These are phyloP conservation scores for Oryzias woworae DNA, from an alignment of 2,113 vertebrate species.

Conservation along the genomic window DNA sequence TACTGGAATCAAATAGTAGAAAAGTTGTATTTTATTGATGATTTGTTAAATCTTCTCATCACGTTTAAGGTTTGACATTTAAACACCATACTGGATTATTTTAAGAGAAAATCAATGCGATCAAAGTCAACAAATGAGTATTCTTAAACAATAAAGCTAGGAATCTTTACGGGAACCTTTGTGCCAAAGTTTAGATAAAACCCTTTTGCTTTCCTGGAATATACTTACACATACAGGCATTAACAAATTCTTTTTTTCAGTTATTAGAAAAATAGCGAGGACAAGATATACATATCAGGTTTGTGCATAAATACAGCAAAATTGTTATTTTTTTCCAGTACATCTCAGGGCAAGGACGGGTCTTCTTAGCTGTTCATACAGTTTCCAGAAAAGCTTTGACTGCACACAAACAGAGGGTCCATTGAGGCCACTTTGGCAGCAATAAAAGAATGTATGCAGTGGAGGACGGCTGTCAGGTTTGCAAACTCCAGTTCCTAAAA, in stretches of 20 bases:
- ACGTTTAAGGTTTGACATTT: no score
- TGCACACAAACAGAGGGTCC: slow-evolving; percentile 87
- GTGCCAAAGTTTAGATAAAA: slow-evolving; percentile 9
- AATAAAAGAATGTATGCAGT: slow-evolving; percentile 92
- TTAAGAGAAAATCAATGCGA: not conserved
- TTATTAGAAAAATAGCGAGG: slow-evolving; percentile 77
- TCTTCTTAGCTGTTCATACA: slow-evolving; percentile 79
- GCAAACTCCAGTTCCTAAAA: slow-evolving; percentile 90
- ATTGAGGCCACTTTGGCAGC: slow-evolving; percentile 92
- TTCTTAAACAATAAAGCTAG: slow-evolving; percentile 11
- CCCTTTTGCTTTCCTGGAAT: not conserved
- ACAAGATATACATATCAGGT: slow-evolving; percentile 61
- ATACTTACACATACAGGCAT: slow-evolving; percentile 46
- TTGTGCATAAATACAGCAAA: slow-evolving; percentile 63
- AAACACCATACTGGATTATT: no score
- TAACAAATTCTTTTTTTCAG: slow-evolving; percentile 45
- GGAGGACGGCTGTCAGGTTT: slow-evolving; percentile 88
- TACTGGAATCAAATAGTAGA: no score
- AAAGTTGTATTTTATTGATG: no score
- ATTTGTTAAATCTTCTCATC: no score
- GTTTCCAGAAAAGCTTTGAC: slow-evolving; percentile 83
- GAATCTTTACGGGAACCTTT: not conserved
- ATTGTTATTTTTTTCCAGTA: slow-evolving; percentile 27
- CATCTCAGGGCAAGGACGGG: slow-evolving; percentile 23
- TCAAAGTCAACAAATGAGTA: not conserved